Conservation (phyloP, 2,113 vertebrate genomes). For the Sisor rabdophorus region DNA sequence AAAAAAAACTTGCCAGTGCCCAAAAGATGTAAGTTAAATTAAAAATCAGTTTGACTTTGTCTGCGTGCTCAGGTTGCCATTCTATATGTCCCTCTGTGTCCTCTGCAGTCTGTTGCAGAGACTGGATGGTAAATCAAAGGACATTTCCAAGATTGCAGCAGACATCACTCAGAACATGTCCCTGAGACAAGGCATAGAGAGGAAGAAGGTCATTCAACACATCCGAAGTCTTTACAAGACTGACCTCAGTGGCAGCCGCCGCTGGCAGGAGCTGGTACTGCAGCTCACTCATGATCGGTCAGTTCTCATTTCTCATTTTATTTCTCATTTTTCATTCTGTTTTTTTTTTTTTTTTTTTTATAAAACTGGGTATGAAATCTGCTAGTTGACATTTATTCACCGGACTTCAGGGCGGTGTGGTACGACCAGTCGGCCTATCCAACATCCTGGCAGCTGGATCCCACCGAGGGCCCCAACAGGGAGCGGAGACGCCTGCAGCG, state of each 20-base stretch:
- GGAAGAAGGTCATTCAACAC: slow-evolving; percentile 96
- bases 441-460: slow-evolving; percentile 93
- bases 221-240: slow-evolving; percentile 91
- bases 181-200: slow-evolving; percentile 90
- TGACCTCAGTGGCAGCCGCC: slow-evolving; percentile 88
- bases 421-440: slow-evolving; percentile 89
- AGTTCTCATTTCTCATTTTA: slow-evolving; percentile 26
- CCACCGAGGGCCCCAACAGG: slow-evolving; percentile 92
- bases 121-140: slow-evolving; percentile 89
- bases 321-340: neutral
- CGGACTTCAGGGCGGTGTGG: slow-evolving; percentile 82
- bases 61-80: neutral
- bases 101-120: slow-evolving; percentile 85
- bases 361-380: neutral
- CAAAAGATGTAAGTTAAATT: slow-evolving; percentile 77
- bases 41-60: neutral
- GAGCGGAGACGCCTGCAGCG: slow-evolving; percentile 91
- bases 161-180: slow-evolving; percentile 96
- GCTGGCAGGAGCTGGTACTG: slow-evolving; percentile 95
- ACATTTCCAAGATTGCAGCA: slow-evolving; percentile 94
- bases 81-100: neutral
- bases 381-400: too few relatives aligned
- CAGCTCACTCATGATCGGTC: slow-evolving; percentile 92
- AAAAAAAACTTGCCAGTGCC: slow-evolving; percentile 85
- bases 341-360: neutral